phyloP scores from a whole-genome alignment of 2,113 vertebrate species.

The Rhinichthys klamathensis region DNA sequence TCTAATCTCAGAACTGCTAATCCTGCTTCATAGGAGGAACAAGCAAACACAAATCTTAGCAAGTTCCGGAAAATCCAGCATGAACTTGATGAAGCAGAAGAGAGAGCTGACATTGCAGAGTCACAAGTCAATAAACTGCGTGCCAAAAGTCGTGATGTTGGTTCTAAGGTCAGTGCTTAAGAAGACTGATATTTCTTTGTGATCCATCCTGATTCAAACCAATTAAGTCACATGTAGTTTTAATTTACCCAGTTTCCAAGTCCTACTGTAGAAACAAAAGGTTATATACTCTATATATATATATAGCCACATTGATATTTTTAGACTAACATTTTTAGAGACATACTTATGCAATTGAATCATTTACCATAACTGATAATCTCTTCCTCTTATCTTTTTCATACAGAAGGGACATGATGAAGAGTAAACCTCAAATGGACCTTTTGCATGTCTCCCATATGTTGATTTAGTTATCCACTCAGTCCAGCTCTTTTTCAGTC shows the following conservation, averaged over 20 bases:
- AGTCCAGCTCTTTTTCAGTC: neutral
- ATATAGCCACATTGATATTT: neutral
- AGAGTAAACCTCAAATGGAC: conserved; percentile 62
- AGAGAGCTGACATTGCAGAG: conserved; percentile 75
- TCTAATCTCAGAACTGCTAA: neutral
- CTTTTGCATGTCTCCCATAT: neutral
- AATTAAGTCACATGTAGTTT: neutral
- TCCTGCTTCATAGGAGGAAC: conserved; percentile 70
- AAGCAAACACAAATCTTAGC: conserved; percentile 70
- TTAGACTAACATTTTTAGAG: neutral
- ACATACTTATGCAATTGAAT: neutral
- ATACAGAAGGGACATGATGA: conserved; percentile 74
- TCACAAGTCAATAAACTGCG: conserved; percentile 78
- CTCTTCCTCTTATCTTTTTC: conserved; percentile 34
- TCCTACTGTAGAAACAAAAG: no score
- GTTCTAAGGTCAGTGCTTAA: conserved; percentile 67
- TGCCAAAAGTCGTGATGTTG: conserved; percentile 71
- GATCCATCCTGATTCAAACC: neutral
- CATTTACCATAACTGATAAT: neutral
- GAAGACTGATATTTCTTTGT: neutral
- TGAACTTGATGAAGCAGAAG: conserved; percentile 75
- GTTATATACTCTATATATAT: neutral
- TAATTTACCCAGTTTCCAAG: neutral
- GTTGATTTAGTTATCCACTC: conserved; percentile 12
- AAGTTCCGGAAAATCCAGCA: conserved; percentile 74